These are phyloP conservation scores for Aricia agestis DNA, from an alignment of 1,140 invertebrate species.

Conservation along the genomic window DNA sequence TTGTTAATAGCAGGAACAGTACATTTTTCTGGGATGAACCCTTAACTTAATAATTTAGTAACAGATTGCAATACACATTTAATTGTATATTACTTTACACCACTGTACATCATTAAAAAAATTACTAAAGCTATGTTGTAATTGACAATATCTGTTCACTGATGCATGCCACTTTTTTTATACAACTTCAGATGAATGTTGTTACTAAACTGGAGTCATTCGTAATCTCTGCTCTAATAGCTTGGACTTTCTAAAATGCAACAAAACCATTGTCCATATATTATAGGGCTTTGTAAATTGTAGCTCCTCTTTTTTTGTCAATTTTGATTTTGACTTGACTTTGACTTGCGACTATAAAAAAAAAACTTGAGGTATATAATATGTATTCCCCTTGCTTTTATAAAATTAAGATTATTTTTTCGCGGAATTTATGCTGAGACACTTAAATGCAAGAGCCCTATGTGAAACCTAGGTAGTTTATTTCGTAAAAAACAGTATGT, in stretches of 20 bases:
- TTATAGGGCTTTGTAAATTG: neutral
- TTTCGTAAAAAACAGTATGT: too few relatives aligned
- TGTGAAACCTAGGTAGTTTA: too few relatives aligned
- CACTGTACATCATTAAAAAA: slow-evolving; percentile 4
- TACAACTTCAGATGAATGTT: neutral
- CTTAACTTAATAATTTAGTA: too few relatives aligned
- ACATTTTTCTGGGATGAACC: too few relatives aligned
- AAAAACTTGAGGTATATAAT: too few relatives aligned
- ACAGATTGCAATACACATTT: neutral
- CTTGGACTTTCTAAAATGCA: neutral
- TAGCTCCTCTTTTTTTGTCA: neutral
- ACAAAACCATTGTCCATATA: neutral
- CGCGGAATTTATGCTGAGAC: too few relatives aligned
- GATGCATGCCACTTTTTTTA: slow-evolving; percentile 3
- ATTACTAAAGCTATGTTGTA: slow-evolving; percentile 6
- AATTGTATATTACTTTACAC: neutral
- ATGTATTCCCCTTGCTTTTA: too few relatives aligned
- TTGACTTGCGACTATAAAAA: too few relatives aligned
- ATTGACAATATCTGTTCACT: slow-evolving; percentile 1
- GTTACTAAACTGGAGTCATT: slow-evolving; percentile 2
- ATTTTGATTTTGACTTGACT: too few relatives aligned
- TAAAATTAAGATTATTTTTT: too few relatives aligned
- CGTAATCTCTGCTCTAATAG: neutral
- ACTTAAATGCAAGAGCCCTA: too few relatives aligned
- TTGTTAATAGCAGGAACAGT: too few relatives aligned